These are phyloP conservation scores for Norana najaformis DNA, from an alignment of 2,888 invertebrate genomes.

Conservation along the genomic window DNA sequence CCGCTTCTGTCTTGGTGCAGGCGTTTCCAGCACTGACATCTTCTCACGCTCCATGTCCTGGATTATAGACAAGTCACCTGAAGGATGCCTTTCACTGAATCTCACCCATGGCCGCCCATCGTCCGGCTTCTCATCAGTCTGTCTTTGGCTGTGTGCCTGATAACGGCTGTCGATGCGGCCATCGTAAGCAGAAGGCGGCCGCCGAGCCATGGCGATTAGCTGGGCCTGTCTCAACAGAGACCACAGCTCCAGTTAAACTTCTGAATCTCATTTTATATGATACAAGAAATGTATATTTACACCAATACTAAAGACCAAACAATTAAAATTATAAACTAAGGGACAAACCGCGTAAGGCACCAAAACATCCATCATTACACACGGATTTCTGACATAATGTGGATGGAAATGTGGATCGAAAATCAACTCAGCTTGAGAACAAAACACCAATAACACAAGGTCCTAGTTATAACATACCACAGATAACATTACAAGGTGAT, in stretches of 20 bases:
- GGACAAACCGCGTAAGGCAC: no score
- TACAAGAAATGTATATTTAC: background rate
- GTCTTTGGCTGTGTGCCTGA: background rate
- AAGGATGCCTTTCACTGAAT: background rate
- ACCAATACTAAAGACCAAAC: no score
- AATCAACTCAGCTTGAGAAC: no score
- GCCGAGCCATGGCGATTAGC: background rate
- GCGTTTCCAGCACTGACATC: background rate
- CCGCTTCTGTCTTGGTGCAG: constrained; percentile 13
- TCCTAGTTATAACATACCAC: no score
- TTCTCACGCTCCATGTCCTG: constrained; percentile 23
- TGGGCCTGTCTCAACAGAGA: background rate
- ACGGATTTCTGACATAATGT: no score
- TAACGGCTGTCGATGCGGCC: background rate
- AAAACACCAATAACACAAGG: no score
- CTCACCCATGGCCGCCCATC: background rate
- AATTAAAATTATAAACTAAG: no score
- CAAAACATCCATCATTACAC: no score
- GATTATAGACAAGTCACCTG: background rate
- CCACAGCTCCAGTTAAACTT: background rate
- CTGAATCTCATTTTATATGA: background rate
- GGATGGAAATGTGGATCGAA: no score
- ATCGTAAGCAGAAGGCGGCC: background rate
- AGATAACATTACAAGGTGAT: no score
- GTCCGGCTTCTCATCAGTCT: background rate